A percentile compares a stretch with the other conserved stretches of the same genome.
Evolutionary conservation across 2,888 invertebrate genomes (phyloP).

Genomic region (Heliconius ismenius): DNA sequence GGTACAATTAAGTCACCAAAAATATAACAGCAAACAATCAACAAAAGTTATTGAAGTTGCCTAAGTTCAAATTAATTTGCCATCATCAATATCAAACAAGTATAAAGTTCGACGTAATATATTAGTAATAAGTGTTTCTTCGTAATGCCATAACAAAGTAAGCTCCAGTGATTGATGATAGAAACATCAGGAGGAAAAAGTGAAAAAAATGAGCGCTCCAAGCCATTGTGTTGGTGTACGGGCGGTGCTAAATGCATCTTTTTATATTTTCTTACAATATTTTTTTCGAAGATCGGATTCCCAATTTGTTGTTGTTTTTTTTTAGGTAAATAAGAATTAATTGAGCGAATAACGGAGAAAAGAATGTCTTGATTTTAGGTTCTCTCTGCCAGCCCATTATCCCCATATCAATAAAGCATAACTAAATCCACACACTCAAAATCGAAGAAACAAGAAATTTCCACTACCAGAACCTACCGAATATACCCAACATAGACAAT

Average conservation of each 20-base stretch:
- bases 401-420: too few species aligned
- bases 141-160: slow-evolving; percentile 40
- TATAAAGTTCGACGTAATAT: slow-evolving; percentile 31
- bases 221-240: slow-evolving; percentile 41
- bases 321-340: too few species aligned
- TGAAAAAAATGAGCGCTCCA: slow-evolving; percentile 40
- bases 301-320: not conserved
- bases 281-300: not conserved
- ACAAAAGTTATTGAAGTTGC: slow-evolving; percentile 3
- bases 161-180: slow-evolving; percentile 43
- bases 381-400: too few species aligned
- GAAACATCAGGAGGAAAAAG: slow-evolving; percentile 36
- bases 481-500: slow-evolving; percentile 1
- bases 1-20: not conserved
- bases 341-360: too few species aligned
- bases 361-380: too few species aligned
- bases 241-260: slow-evolving; percentile 40
- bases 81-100: slow-evolving; percentile 13
- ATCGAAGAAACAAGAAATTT: not conserved
- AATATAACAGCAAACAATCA: not conserved
- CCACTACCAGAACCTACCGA: not conserved
- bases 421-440: not conserved
- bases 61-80: slow-evolving; percentile 3
- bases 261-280: slow-evolving; percentile 26
- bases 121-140: slow-evolving; percentile 40